phyloP scores from a whole-genome alignment of 1,140 invertebrate species.

The Cheumatopsyche charites region DNA sequence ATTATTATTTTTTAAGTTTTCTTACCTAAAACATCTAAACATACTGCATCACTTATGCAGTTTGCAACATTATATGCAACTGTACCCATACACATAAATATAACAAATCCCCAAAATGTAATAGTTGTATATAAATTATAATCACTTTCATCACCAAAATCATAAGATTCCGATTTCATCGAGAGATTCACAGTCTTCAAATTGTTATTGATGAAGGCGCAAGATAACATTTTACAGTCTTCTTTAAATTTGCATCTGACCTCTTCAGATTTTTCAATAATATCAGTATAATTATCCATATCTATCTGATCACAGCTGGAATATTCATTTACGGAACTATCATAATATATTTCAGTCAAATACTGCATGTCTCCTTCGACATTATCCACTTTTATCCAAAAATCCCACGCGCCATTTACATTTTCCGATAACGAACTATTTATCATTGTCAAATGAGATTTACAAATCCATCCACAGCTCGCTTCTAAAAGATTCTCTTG shows the following conservation, averaged over 20 bases:
- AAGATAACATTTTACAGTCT: conserved; percentile 27
- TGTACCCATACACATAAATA: conserved; percentile 72
- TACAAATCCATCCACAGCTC: conserved; percentile 41
- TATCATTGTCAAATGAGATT: background rate
- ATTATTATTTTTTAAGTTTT: background rate
- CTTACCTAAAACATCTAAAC: conserved; percentile 79
- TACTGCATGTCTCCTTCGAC: background rate
- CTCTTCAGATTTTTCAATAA: background rate
- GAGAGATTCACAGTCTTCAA: conserved; percentile 4
- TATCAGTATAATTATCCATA: conserved; percentile 19
- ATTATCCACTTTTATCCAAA: conserved; percentile 18
- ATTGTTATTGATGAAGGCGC: conserved; percentile 25
- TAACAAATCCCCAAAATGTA: conserved; percentile 75
- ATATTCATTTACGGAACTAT: background rate
- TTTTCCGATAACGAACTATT: background rate
- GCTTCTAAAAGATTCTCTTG: conserved; percentile 21
- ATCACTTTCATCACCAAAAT: background rate
- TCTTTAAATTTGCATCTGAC: conserved; percentile 19
- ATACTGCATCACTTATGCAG: conserved; percentile 79
- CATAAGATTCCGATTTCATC: background rate
- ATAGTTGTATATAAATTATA: conserved; percentile 60
- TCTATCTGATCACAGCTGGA: background rate
- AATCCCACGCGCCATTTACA: background rate
- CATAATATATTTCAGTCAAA: conserved; percentile 6
- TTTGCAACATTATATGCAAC: conserved; percentile 79